A percentile compares a stretch with the other conserved stretches of the same genome.
phyloP scores from a whole-genome alignment of 2,888 invertebrate genomes.

The Atherix ibis region DNA sequence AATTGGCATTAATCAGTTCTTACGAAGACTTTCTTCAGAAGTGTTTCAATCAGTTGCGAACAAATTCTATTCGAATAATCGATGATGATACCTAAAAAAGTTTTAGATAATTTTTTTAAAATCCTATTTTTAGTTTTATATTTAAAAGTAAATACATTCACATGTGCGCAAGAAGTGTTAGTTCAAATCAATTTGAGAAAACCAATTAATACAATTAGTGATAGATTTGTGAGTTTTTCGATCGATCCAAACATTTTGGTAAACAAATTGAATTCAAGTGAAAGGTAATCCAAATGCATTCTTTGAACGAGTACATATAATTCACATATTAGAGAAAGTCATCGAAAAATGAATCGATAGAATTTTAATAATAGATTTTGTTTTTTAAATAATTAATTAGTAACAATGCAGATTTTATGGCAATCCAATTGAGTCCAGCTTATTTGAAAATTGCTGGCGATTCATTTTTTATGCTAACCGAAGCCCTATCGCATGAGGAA shows the following conservation, averaged over 20 bases:
- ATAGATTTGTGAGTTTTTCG: conserved; percentile 56
- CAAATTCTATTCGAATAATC: too few species aligned
- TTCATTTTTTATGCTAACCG: conserved; percentile 6
- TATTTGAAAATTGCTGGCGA: conserved; percentile 8
- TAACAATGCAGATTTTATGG: conserved; percentile 7
- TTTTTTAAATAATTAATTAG: conserved; percentile 23
- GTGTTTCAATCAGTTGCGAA: too few species aligned
- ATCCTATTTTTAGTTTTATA: too few species aligned
- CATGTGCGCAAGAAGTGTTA: conserved; percentile 34
- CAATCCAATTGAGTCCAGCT: conserved; percentile 7
- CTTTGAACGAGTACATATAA: conserved; percentile 32
- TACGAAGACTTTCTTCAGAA: too few species aligned
- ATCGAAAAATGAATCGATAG: conserved; percentile 4
- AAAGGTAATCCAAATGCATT: too few species aligned
- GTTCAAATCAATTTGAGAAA: conserved; percentile 45
- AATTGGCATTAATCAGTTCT: too few species aligned
- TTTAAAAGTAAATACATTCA: too few species aligned
- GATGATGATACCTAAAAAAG: too few species aligned
- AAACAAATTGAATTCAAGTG: conserved; percentile 23
- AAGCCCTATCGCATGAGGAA: conserved; percentile 5
- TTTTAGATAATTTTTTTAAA: too few species aligned
- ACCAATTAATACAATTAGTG: conserved; percentile 46
- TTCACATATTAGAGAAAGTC: conserved; percentile 10
- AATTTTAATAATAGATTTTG: conserved; percentile 4
- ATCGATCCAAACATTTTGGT: conserved; percentile 51